Base-by-base conservation (phyloP, 2,888 invertebrate genomes). In the Temnothorax ravouxi region DNA sequence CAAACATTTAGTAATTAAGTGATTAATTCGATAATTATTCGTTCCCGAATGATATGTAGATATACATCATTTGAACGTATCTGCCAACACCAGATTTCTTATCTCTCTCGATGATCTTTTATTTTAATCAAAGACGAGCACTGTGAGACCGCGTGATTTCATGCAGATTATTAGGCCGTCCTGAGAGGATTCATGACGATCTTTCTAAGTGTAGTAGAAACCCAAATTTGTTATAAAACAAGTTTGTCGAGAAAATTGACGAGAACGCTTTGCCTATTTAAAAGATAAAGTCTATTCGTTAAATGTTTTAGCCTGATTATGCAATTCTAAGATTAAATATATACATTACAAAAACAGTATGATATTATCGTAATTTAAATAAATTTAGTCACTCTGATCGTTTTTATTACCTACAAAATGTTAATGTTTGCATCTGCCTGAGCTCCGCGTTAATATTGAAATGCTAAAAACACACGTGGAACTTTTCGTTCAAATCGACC, bases 321-420 rank as follows among this genome's bases (percentile, higher is more conserved):
- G 15, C 34, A 76, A 34, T 66, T 74, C 0, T 41, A 21, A 38
- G 9, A 56, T 44, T 44, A 74, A 74, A 25, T 56, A 56, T 25
- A 56, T 15, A 29, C 29, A 25, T 56, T 0, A 38, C 18, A 38
- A 8, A 38, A 8, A 74, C 3, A n/a, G 3, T 47, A 47, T 15
- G 9, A 47, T n/a, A 44, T 29, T 25, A n/a, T 75, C 13, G 15
- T 29, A 34, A 47, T 47, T 47, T 4, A 34, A 61, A 61, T 59
- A 34, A 62, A 34, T 38, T 50, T 50, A 21, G 29, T 15, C 4
- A 25, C 13, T 50, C 6, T 21, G 1, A 38, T 9, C 9, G 4
- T 41, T 64, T 29, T 38, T 34, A 34, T n/a, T 38, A n/a, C 15
- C 61, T 9, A 5, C 15, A 34, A 21, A 76, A 62, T 29, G 21